phyloP scores from a whole-genome alignment of 1,140 invertebrate species.

The Drosophila nannoptera region DNA sequence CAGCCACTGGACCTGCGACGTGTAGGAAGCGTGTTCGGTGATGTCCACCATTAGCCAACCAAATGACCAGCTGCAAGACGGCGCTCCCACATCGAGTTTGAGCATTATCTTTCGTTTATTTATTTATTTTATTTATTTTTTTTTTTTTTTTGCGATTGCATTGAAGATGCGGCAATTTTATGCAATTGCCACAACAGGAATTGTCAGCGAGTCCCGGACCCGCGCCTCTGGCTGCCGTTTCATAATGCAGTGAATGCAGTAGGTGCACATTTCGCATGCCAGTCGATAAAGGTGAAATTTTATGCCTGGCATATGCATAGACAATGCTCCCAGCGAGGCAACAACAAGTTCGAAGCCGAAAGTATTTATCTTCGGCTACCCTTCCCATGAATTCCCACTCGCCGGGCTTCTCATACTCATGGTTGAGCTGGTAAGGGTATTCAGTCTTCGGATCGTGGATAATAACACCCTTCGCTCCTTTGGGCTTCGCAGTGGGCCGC shows the following conservation, averaged over 20 bases:
- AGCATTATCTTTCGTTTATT: conserved; percentile 16
- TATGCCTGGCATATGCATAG: conserved; percentile 32
- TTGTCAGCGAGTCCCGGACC: conserved; percentile 38
- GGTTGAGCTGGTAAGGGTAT: no score
- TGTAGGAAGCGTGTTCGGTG: conserved; percentile 11
- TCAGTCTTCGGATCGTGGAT: not conserved
- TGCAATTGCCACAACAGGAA: conserved; percentile 65
- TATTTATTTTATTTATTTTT: conserved; percentile 11
- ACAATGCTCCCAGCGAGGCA: conserved; percentile 33
- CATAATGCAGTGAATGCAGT: conserved; percentile 52
- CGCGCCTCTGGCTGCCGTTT: conserved; percentile 52
- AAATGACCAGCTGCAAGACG: conserved; percentile 34
- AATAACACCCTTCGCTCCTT: not conserved
- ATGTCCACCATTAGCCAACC: conserved; percentile 49
- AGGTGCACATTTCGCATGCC: conserved; percentile 43
- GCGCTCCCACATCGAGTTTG: conserved; percentile 54
- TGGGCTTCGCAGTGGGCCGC: conserved; percentile 32
- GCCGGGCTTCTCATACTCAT: no score
- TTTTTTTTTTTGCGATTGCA: conserved; percentile 34
- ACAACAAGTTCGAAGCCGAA: conserved; percentile 39
- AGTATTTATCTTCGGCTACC: conserved; percentile 33
- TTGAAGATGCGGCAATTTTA: conserved; percentile 70
- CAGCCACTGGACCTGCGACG: not conserved
- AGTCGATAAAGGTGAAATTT: conserved; percentile 67
- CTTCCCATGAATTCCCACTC: no score